phyloP scores from a whole-genome alignment of 2,797 vertebrate genomes.

The Myotis findleyi region DNA sequence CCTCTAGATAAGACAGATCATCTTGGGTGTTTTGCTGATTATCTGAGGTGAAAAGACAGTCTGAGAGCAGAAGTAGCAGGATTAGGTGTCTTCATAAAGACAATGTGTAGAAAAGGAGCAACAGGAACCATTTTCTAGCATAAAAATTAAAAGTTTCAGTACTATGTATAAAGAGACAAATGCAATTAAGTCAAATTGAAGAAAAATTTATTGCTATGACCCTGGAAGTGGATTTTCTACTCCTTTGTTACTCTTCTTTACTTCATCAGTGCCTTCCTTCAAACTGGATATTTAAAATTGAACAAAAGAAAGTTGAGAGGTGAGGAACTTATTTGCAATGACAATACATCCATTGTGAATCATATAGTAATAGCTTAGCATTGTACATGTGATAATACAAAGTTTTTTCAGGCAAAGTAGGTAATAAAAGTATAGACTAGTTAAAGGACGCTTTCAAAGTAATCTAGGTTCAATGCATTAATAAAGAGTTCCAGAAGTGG shows the following conservation, averaged over 20 bases:
- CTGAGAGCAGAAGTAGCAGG: not conserved
- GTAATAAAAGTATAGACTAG: not conserved
- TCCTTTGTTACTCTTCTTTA: slow-evolving; percentile 21
- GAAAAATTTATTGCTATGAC: not conserved
- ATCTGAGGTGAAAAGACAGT: not conserved
- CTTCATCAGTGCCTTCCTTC: not conserved
- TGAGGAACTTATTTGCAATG: slow-evolving; percentile 9
- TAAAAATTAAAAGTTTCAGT: not conserved
- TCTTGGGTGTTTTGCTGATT: not conserved
- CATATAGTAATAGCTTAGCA: not conserved
- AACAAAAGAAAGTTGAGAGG: not conserved
- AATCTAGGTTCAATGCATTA: not conserved
- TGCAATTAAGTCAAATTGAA: not conserved
- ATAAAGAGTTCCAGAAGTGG: slow-evolving; percentile 15
- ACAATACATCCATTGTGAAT: not conserved
- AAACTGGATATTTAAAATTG: not conserved
- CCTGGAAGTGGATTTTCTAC: not conserved
- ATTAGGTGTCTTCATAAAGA: not conserved
- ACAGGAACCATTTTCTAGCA: slow-evolving; percentile 12
- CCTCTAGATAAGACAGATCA: not conserved
- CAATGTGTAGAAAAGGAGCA: not conserved
- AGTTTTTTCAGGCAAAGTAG: not conserved
- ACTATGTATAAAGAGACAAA: not conserved
- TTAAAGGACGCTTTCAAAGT: slow-evolving; percentile 3
- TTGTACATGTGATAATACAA: not conserved